Conservation (phyloP, 2,797 vertebrate genomes). For the Ispidina picta region DNA sequence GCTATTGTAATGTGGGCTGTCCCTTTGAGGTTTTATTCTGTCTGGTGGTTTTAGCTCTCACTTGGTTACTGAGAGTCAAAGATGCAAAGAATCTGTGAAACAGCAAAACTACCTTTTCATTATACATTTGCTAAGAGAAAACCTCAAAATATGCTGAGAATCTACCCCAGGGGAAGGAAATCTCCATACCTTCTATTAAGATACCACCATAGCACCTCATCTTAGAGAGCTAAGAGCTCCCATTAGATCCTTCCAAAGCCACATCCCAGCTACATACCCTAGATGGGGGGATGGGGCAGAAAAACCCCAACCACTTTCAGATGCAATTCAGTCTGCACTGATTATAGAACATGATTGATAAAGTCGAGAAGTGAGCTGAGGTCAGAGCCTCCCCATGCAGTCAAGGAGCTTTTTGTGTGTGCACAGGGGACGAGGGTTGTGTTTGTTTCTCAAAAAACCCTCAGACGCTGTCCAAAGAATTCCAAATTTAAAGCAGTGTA, state of each 20-base stretch:
- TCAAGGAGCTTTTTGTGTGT: conserved; percentile 41
- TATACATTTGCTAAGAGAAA: conserved; percentile 8
- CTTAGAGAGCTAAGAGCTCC: neutral
- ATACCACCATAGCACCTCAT: conserved; percentile 1
- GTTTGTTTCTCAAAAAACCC: conserved; percentile 50
- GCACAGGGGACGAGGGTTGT: neutral
- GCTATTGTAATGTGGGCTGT: neutral
- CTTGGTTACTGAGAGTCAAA: neutral
- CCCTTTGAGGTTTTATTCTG: neutral
- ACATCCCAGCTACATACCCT: neutral
- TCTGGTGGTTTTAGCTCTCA: neutral
- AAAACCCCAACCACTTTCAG: neutral
- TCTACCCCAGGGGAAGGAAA: conserved; percentile 4
- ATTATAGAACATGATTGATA: neutral
- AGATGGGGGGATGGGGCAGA: neutral
- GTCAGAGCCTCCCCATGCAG: neutral
- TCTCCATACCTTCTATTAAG: conserved; percentile 5
- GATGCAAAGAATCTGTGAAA: conserved; percentile 1
- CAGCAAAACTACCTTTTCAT: conserved; percentile 31
- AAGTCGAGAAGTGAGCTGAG: conserved; percentile 46
- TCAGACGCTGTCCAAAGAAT: conserved; percentile 45
- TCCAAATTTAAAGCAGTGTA: conserved; percentile 54
- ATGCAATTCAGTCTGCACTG: neutral
- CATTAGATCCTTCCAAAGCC: conserved; percentile 12
- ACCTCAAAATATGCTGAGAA: conserved; percentile 53